Conservation (phyloP, 92 coral and sea anemone species). For the Epizoanthus stellaris region DNA sequence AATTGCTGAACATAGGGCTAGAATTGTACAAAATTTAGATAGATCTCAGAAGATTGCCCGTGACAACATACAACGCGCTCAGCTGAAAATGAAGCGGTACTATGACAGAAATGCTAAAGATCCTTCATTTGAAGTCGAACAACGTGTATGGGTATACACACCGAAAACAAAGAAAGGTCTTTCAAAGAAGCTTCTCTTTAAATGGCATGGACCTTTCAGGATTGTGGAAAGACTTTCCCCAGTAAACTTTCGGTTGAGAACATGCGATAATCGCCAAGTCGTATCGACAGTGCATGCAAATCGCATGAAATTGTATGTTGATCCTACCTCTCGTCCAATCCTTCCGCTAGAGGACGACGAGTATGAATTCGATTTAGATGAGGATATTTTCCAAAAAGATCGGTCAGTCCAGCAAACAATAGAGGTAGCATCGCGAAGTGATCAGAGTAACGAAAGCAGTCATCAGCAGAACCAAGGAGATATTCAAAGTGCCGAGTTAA, state of each 20-base stretch:
- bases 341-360: too few species aligned
- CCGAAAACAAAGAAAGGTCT: not conserved
- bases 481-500: too few species aligned
- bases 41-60: slow-evolving; percentile 41
- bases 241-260: not conserved
- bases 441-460: too few species aligned
- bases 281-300: too few species aligned
- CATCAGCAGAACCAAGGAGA: too few species aligned
- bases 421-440: too few species aligned
- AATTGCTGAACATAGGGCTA: slow-evolving; percentile 57
- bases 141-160: slow-evolving; percentile 35
- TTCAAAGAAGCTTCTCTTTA: not conserved
- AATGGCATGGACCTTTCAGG: not conserved
- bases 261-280: too few species aligned
- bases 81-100: slow-evolving; percentile 23
- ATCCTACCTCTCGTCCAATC: too few species aligned
- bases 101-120: slow-evolving; percentile 25
- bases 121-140: slow-evolving; percentile 21
- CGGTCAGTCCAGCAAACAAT: too few species aligned
- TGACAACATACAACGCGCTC: slow-evolving; percentile 11
- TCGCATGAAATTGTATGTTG: too few species aligned
- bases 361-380: too few species aligned
- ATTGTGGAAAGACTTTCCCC: not conserved
- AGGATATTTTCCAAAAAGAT: too few species aligned
- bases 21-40: slow-evolving; percentile 63